phyloP scores from a whole-genome alignment of 2,888 invertebrate species.

The Caenorhabditis macrosperma region DNA sequence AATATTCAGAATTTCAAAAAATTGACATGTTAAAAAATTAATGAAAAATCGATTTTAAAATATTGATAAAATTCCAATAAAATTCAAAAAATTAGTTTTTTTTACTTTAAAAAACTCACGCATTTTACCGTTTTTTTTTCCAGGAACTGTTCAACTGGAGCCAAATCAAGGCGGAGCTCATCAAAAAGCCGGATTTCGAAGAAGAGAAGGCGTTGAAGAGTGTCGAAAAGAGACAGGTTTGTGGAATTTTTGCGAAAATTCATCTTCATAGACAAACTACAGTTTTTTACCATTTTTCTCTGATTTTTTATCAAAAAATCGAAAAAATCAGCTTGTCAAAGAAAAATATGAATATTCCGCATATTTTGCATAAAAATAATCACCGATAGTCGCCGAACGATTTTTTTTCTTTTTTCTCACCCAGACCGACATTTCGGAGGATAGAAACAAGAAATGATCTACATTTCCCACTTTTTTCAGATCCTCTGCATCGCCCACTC shows the following conservation, averaged over 20 bases:
- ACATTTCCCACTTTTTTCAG: constrained; percentile 51
- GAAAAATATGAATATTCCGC: too few species aligned
- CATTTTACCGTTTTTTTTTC: neutral
- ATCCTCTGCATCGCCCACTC: constrained; percentile 55
- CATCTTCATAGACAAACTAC: neutral
- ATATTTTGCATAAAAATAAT: too few species aligned
- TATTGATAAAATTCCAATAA: neutral
- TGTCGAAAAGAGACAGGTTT: constrained; percentile 27
- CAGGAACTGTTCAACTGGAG: neutral
- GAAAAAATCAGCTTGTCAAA: too few species aligned
- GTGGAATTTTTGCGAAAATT: too few species aligned
- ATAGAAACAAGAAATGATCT: too few species aligned
- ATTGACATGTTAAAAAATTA: too few species aligned
- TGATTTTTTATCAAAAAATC: too few species aligned
- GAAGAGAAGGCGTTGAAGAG: constrained; percentile 28
- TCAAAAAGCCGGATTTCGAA: constrained; percentile 7
- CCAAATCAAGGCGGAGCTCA: neutral
- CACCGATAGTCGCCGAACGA: too few species aligned
- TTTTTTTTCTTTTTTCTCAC: too few species aligned
- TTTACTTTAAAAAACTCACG: too few species aligned
- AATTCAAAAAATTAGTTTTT: neutral
- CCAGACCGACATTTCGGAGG: too few species aligned
- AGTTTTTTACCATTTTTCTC: neutral
- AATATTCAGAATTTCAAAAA: too few species aligned
- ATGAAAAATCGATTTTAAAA: neutral